phyloP scores from a whole-genome alignment of 1,140 invertebrate species.

The Drosophila tani region DNA sequence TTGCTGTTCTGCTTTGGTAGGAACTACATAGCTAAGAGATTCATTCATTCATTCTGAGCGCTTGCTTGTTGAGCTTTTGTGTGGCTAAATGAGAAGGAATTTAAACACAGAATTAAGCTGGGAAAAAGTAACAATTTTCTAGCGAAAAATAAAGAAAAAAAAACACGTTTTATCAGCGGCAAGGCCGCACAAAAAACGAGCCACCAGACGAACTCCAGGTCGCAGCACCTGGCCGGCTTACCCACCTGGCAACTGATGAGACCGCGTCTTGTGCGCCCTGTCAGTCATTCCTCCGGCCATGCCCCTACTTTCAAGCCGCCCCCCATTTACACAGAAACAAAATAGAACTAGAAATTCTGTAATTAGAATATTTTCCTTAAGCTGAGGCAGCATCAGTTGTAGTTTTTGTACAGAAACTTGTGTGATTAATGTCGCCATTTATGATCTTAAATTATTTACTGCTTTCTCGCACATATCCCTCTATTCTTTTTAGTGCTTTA shows the following conservation, averaged over 20 bases:
- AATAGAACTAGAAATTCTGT: too few species aligned
- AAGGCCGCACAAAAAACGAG: constrained; percentile 41
- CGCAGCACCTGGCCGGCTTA: constrained; percentile 4
- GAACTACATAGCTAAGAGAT: constrained; percentile 13
- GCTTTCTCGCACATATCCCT: too few species aligned
- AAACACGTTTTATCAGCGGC: constrained; percentile 50
- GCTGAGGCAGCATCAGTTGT: too few species aligned
- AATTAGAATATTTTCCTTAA: too few species aligned
- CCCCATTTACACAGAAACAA: neutral
- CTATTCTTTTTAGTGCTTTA: too few species aligned
- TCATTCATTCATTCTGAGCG: constrained; percentile 34
- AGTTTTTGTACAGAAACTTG: too few species aligned
- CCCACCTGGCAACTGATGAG: constrained; percentile 41
- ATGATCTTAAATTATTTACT: too few species aligned
- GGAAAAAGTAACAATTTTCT: constrained; percentile 47
- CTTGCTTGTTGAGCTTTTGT: constrained; percentile 20
- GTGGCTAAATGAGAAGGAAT: constrained; percentile 34
- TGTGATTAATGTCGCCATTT: too few species aligned
- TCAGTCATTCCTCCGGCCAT: constrained; percentile 29
- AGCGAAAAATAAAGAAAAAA: constrained; percentile 36
- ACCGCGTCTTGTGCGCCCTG: constrained; percentile 26
- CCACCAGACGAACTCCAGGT: constrained; percentile 27
- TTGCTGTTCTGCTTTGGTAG: constrained; percentile 32
- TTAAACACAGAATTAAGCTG: constrained; percentile 37
- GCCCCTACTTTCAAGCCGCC: neutral